Percentiles rank a stretch among this genome's conserved stretches.
Evolutionary conservation across 1,140 invertebrate species (phyloP).

Genomic region (Stegodyphus dumicola): DNA sequence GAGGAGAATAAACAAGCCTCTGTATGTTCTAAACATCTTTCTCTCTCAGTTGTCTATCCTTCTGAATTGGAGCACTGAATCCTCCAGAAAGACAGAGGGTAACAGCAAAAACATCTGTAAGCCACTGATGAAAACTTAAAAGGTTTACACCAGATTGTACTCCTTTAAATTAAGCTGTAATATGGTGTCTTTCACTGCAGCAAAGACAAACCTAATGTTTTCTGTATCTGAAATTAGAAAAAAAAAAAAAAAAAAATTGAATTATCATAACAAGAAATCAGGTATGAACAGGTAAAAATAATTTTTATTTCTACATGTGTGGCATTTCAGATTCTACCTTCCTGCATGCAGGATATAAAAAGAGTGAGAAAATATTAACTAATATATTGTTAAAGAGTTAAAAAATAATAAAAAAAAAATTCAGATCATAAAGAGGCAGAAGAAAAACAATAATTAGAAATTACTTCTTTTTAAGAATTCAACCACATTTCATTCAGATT

Average conservation of each 20-base stretch:
- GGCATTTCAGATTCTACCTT: too few species aligned
- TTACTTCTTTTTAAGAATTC: too few species aligned
- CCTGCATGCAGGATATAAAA: neutral
- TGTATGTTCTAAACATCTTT: slow-evolving; percentile 24
- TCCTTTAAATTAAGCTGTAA: slow-evolving; percentile 99
- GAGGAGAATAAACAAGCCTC: slow-evolving; percentile 21
- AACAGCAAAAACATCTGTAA: slow-evolving; percentile 14
- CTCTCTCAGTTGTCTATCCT: slow-evolving; percentile 6
- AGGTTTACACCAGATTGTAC: slow-evolving; percentile 92
- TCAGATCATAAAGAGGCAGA: too few species aligned
- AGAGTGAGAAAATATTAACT: neutral
- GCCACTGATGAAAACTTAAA: slow-evolving; percentile 21
- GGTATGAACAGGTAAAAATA: too few species aligned
- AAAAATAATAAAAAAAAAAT: too few species aligned
- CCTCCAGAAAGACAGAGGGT: slow-evolving; percentile 5
- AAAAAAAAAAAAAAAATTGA: neutral
- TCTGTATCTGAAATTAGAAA: slow-evolving; percentile 86
- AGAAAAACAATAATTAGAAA: too few species aligned
- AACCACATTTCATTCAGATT: too few species aligned
- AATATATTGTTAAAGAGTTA: neutral
- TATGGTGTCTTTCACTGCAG: slow-evolving; percentile 99
- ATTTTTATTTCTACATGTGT: too few species aligned
- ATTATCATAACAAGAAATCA: too few species aligned
- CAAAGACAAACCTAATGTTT: slow-evolving; percentile 99
- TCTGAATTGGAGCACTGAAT: neutral